Evolutionary conservation across 2,113 vertebrate genomes (phyloP), one percentile per base, ranked within the genome.

Genomic region (Clupea harengus): DNA sequence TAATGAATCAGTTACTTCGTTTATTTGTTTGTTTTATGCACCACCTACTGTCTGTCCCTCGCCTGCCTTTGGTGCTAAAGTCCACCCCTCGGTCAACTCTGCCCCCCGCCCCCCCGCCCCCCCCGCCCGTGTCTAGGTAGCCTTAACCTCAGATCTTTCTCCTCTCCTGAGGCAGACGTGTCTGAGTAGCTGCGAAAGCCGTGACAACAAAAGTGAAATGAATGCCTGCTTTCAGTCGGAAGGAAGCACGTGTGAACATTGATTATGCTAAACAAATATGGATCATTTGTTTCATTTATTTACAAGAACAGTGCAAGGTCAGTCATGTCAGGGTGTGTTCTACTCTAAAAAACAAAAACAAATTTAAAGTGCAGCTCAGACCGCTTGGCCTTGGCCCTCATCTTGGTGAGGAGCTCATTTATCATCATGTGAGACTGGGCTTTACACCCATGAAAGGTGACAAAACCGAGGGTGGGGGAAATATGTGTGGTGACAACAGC

Each of bases 201-300:
- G 1, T 60, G 18, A 60, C 22, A 60, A 22, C 54, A 6, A 60
- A 60, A 78, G 72, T 78, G 72, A 78, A 78, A 75, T 75, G 6
- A 39, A 75, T 75, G 67, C 67, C 67, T 15, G 22, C 28, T 4
- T 75, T 32, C 10, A 78, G 32, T 78, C 11, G 13, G 28, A 32
- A 39, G 25, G 32, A 78, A 17, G 72, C 32, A 17, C 5, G 32
- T 78, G 72, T 28, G 72, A 78, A 78, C 72, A 78, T 78, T 78
- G 72, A 78, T 78, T 78, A 78, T 78, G 28, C 72, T 78, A 78
- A 78, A 78, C 72, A 32, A 78, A 78, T 83, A 84, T 32, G 82
- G 81, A 88, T 89, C 85, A 83, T 72, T 85, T 22, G 87, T 82
- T 25, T 82, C 82, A 39, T 17, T 78, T 78, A 78, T 78, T 78